Evolutionary conservation across 2,113 vertebrate genomes (phyloP).

Genomic region (Ctenodactylus gundi): DNA sequence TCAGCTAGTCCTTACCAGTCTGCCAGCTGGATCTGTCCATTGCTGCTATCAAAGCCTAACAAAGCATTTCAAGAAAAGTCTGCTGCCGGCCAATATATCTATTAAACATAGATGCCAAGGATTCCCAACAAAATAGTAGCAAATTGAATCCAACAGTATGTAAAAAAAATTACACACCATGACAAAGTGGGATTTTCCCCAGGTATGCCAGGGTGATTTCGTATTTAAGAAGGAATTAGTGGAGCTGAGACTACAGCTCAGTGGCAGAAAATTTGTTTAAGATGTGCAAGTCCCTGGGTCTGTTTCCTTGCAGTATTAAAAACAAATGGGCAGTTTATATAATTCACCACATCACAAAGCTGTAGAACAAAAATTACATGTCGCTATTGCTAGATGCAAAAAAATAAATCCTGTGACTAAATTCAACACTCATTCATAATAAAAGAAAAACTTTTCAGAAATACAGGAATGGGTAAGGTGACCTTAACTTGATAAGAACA

Average conservation of each 20-base stretch:
- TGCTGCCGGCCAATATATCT: neutral
- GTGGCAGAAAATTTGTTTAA: neutral
- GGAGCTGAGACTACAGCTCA: neutral
- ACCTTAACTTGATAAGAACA: neutral
- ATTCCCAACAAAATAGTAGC: neutral
- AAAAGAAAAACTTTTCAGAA: neutral
- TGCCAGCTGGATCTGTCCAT: neutral
- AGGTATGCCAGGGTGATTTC: neutral
- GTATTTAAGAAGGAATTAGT: neutral
- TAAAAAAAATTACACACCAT: neutral
- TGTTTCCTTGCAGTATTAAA: neutral
- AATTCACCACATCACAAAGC: neutral
- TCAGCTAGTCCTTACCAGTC: neutral
- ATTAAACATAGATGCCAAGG: neutral
- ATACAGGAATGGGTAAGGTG: neutral
- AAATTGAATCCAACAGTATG: neutral
- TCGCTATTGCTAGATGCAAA: neutral
- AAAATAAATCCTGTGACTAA: neutral
- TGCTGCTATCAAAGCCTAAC: neutral
- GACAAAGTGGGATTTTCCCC: neutral
- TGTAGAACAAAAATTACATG: neutral
- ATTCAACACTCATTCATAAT: neutral
- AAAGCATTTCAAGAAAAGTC: conserved; percentile 4
- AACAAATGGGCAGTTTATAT: too few species aligned
- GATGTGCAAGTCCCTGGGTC: neutral